phyloP scores from a whole-genome alignment of 2,888 invertebrate genomes.

The Argyresthia goedartella region DNA sequence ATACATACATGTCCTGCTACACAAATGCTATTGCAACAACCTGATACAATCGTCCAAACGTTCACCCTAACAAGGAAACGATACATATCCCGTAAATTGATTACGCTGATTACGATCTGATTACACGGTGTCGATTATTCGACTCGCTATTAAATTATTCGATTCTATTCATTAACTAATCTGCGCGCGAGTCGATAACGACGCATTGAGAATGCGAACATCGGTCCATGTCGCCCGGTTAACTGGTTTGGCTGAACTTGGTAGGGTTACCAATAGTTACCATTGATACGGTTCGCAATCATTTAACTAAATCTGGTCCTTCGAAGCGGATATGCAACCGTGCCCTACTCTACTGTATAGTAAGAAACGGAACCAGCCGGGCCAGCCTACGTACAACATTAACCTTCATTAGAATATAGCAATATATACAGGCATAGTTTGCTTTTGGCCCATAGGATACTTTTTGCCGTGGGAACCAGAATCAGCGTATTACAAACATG shows the following conservation, averaged over 20 bases:
- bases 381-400: no score
- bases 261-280: slow-evolving; percentile 3
- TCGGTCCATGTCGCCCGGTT: slow-evolving; percentile 38
- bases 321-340: no score
- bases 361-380: no score
- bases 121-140: slow-evolving; percentile 65
- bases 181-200: slow-evolving; percentile 41
- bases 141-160: slow-evolving; percentile 61
- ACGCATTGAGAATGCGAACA: slow-evolving; percentile 49
- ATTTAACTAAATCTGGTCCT: background rate
- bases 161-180: slow-evolving; percentile 60
- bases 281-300: background rate
- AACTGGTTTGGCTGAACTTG: slow-evolving; percentile 27
- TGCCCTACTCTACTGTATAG: no score
- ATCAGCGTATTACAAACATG: no score
- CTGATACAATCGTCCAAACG: background rate
- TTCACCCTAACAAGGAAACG: background rate
- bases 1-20: no score
- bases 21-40: no score
- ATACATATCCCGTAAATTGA: slow-evolving; percentile 58
- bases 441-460: no score
- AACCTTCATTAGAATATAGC: no score
- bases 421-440: no score
- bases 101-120: slow-evolving; percentile 56
- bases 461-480: no score